Evolutionary conservation across 2,797 vertebrate species (phyloP).

Genomic region (Gila robusta): DNA sequence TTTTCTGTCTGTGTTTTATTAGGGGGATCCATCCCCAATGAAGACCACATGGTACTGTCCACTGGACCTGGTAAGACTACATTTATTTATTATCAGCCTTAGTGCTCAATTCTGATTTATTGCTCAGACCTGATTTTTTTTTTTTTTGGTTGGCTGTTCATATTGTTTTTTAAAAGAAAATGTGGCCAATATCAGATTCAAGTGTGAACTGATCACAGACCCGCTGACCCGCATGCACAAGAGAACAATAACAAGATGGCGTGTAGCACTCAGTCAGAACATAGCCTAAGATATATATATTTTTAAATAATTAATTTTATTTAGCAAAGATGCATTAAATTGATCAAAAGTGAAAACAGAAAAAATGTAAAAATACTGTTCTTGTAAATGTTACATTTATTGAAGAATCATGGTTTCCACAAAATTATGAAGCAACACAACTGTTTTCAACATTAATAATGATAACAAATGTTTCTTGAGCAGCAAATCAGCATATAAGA

Average conservation of each 20-base stretch:
- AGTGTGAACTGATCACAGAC: too few relatives aligned
- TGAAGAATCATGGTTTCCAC: not conserved
- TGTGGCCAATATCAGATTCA: too few relatives aligned
- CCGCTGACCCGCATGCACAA: too few relatives aligned
- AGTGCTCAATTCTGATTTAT: too few relatives aligned
- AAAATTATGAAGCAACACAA: not conserved
- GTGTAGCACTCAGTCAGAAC: too few relatives aligned
- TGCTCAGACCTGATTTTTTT: too few relatives aligned
- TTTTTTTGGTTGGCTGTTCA: too few relatives aligned
- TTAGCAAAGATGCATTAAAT: not conserved
- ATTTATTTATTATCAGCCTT: too few relatives aligned
- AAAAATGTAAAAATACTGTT: not conserved
- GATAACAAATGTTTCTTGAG: not conserved
- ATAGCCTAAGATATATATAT: too few relatives aligned
- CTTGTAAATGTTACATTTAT: not conserved
- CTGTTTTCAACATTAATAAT: not conserved
- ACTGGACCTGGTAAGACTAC: slow-evolving; percentile 78
- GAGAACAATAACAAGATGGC: too few relatives aligned
- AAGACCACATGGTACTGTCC: slow-evolving; percentile 87
- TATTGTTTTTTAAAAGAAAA: too few relatives aligned
- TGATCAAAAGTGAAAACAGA: not conserved
- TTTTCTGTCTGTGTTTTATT: slow-evolving; percentile 41
- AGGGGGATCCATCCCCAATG: slow-evolving; percentile 80
- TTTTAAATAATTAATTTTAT: not conserved
- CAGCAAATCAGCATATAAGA: not conserved